Conservation (phyloP, 1,140 invertebrate genomes). For the Lysiphlebus fabarum region DNA sequence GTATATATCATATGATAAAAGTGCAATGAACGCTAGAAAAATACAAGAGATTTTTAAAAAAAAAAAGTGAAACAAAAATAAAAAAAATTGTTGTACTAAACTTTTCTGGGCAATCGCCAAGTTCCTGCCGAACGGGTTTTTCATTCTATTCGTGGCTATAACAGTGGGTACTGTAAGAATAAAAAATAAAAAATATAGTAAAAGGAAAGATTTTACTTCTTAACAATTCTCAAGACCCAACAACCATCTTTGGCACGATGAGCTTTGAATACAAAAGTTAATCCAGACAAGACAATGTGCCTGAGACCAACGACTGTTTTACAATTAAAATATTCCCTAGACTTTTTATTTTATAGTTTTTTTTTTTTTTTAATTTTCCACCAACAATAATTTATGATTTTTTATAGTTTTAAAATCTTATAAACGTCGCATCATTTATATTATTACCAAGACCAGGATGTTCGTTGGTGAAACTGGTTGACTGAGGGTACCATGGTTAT, state of each 20-base stretch:
- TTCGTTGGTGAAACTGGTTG: no score
- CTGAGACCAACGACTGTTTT: constrained; percentile 23
- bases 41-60: not conserved
- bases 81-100: constrained; percentile 17
- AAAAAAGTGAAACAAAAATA: not conserved
- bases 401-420: not conserved
- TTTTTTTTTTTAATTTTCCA: not conserved
- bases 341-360: not conserved
- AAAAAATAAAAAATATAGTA: no score
- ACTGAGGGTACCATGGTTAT: no score
- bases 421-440: not conserved
- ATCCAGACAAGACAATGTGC: constrained; percentile 22
- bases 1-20: not conserved
- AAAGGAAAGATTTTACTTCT: not conserved
- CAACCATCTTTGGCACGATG: constrained; percentile 12
- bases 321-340: constrained; percentile 24
- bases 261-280: constrained; percentile 24
- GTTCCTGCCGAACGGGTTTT: constrained; percentile 8
- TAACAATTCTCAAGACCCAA: not conserved
- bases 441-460: no score
- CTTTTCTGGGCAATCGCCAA: constrained; percentile 23
- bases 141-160: not conserved
- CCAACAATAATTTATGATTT: not conserved
- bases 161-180: not conserved
- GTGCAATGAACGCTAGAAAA: constrained; percentile 10